Conservation (phyloP, 2,888 invertebrate genomes). For the Volucella inanis region DNA sequence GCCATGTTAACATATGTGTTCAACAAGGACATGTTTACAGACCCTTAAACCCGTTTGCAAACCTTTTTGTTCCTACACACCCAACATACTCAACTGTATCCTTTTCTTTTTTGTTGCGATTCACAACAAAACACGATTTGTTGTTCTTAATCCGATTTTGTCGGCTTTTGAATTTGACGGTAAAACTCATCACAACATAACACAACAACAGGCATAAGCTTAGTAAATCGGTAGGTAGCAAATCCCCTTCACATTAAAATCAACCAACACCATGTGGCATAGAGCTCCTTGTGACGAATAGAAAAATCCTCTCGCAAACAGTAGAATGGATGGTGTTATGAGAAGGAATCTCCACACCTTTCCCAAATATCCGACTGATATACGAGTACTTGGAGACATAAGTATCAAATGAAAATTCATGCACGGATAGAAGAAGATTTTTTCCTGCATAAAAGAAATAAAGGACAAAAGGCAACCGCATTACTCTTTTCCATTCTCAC, state of each 20-base stretch:
- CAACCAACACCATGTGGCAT: constrained; percentile 53
- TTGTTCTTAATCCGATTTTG: constrained; percentile 61
- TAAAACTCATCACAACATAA: constrained; percentile 48
- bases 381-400: not conserved
- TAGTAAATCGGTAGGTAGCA: constrained; percentile 27
- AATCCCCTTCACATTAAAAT: constrained; percentile 66
- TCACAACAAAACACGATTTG: constrained; percentile 28
- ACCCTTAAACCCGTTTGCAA: not conserved
- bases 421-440: constrained; percentile 15
- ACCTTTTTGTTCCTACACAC: not conserved
- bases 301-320: constrained; percentile 24
- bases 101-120: not conserved
- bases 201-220: not conserved
- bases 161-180: constrained; percentile 60
- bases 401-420: constrained; percentile 36
- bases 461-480: not conserved
- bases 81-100: not conserved
- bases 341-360: not conserved
- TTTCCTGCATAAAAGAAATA: not conserved
- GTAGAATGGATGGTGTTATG: not conserved
- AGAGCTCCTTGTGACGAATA: constrained; percentile 38
- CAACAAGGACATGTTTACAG: not conserved
- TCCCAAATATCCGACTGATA: not conserved
- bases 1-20: not conserved
- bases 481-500: not conserved